Evolutionary conservation across 2,888 invertebrate species (phyloP), one percentile per base, ranked within the genome.

Genomic region (Pandemis corylana): DNA sequence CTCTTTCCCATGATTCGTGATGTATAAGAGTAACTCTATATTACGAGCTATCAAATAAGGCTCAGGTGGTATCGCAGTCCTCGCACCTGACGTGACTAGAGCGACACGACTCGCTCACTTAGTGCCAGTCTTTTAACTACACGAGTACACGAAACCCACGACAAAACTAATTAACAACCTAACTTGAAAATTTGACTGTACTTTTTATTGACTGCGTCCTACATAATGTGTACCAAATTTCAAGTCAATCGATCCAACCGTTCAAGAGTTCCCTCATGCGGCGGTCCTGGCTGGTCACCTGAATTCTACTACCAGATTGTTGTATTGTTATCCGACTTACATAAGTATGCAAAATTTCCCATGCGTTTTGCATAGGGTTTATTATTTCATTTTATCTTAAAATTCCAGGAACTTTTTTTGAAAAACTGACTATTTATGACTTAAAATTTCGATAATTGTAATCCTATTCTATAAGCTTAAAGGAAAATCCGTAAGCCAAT

Each of bases 401-500:
- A 49, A 49, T 49, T 13, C 49, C 49, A 0, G 49, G 13, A 13
- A 9, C 12, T 49, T 49, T 13, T 49, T 49, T 4, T 36, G 28
- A 4, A 4, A 49, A 49, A 10, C 12, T 10, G 49, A 13, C 9
- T 49, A 12, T 49, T 13, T 49, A 3, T 13, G 9, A 49, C 5
- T 12, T 46, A 46, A 12, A 46, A 46, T 12, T 3, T n/a, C 13
- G 6, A 56, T 9, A 56, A 56, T 56, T 9, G 56, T 56, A 56
- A 56, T 20, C 20, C 56, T 7, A 46, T 9, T 42, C 9, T 5
- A 44, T 63, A 68, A 62, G 68, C 62, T 69, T 65, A 61, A 41
- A 63, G 20, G 41, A 59, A 69, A 73, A 74, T 70, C 53, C 66
- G 69, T 65, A 67, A 75, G 62, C 71, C 75, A 75, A 75, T 75